Evolutionary conservation across 2,797 vertebrate genomes (phyloP).

Genomic region (Myotis planiceps): DNA sequence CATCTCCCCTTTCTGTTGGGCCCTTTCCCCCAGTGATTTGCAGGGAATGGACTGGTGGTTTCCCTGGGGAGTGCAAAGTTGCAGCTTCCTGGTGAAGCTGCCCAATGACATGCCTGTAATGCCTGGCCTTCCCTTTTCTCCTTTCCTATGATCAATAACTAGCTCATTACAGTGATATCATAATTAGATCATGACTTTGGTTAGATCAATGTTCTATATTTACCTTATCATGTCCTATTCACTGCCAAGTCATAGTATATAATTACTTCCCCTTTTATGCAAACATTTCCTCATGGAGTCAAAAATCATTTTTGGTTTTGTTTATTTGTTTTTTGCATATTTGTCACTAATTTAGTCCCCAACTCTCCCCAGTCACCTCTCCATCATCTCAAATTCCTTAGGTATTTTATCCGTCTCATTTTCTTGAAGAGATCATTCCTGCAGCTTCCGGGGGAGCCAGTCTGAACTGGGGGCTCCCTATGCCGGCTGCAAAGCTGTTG

Average conservation of each 20-base stretch:
- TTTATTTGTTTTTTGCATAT: background rate
- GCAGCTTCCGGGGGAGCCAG: background rate
- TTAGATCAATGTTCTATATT: conserved; percentile 46
- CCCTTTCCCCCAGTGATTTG: background rate
- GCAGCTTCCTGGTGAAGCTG: background rate
- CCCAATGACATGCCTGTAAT: background rate
- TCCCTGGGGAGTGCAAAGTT: background rate
- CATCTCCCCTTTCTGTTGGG: background rate
- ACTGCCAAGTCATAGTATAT: background rate
- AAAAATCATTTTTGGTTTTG: conserved; percentile 30
- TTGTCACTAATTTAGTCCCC: background rate
- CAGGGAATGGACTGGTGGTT: background rate
- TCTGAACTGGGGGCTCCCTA: background rate
- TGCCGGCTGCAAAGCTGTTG: background rate
- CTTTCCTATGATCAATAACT: background rate
- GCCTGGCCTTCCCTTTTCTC: background rate
- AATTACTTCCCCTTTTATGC: conserved; percentile 35
- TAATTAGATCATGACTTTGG: conserved; percentile 1
- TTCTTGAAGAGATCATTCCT: background rate
- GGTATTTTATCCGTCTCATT: background rate
- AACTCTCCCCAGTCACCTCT: background rate
- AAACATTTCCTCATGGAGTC: background rate
- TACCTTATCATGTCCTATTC: background rate
- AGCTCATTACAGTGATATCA: background rate
- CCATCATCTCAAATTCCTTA: background rate